Conservation (phyloP, 2,113 vertebrate species). For the Salvelinus sp. region DNA sequence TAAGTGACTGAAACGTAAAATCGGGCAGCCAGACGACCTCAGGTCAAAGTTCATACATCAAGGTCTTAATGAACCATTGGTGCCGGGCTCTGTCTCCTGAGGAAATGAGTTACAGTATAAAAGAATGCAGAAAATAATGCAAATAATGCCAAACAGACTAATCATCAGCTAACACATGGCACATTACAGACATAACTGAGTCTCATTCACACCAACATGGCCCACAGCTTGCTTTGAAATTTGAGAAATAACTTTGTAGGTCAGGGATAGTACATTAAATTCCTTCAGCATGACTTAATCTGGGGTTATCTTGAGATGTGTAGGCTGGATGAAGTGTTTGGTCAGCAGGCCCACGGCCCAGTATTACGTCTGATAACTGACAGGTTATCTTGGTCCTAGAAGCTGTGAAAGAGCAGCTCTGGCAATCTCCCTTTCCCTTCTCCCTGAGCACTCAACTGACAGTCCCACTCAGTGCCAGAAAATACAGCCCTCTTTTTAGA, state of each 20-base stretch:
- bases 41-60: not conserved
- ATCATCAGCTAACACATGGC: no score
- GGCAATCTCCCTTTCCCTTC: not conserved
- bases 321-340: not conserved
- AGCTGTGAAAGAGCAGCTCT: constrained; percentile 1
- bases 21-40: not conserved
- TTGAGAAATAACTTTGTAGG: not conserved
- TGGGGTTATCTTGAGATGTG: not conserved
- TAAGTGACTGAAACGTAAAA: not conserved
- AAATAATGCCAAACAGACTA: no score
- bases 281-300: not conserved
- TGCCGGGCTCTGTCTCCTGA: not conserved
- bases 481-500: not conserved
- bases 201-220: no score
- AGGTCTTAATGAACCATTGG: not conserved
- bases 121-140: no score
- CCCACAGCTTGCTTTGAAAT: not conserved
- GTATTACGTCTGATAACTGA: not conserved
- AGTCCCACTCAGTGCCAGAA: not conserved
- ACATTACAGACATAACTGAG: no score
- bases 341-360: not conserved
- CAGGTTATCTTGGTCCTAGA: not conserved
- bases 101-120: not conserved
- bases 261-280: not conserved
- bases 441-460: not conserved